Evolutionary conservation across 1,140 invertebrate genomes (phyloP).

Genomic region (Eumaeus atala): DNA sequence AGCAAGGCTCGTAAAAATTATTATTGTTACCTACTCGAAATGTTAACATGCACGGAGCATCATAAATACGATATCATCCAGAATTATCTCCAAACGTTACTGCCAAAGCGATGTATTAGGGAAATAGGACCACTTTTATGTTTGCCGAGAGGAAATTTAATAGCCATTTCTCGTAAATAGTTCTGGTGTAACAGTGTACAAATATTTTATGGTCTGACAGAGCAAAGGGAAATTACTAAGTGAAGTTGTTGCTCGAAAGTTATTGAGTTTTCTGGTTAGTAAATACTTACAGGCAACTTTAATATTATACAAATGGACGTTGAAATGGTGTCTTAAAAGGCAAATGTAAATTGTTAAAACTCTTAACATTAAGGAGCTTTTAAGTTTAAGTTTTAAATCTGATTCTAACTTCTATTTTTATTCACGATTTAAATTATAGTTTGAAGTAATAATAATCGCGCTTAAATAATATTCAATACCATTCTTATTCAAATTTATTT

Average conservation of each 20-base stretch:
- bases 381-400: no score
- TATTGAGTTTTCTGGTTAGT: constrained; percentile 4
- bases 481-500: no score
- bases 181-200: constrained; percentile 19
- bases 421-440: no score
- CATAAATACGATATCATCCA: constrained; percentile 42
- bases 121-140: constrained; percentile 47
- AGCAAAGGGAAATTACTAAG: constrained; percentile 13
- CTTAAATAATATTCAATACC: no score
- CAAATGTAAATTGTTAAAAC: constrained; percentile 1
- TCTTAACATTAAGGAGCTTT: background rate
- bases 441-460: no score
- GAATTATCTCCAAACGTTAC: constrained; percentile 38
- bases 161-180: constrained; percentile 30
- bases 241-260: background rate
- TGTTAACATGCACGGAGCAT: constrained; percentile 32
- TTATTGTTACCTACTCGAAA: constrained; percentile 35
- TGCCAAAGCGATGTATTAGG: constrained; percentile 43
- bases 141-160: constrained; percentile 39
- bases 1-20: constrained; percentile 25
- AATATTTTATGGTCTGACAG: constrained; percentile 19
- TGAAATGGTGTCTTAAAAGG: constrained; percentile 1
- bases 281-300: background rate
- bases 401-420: no score
- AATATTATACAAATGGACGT: constrained; percentile 2